phyloP scores from a whole-genome alignment of 2,797 vertebrate species.

The Octomys mimax region DNA sequence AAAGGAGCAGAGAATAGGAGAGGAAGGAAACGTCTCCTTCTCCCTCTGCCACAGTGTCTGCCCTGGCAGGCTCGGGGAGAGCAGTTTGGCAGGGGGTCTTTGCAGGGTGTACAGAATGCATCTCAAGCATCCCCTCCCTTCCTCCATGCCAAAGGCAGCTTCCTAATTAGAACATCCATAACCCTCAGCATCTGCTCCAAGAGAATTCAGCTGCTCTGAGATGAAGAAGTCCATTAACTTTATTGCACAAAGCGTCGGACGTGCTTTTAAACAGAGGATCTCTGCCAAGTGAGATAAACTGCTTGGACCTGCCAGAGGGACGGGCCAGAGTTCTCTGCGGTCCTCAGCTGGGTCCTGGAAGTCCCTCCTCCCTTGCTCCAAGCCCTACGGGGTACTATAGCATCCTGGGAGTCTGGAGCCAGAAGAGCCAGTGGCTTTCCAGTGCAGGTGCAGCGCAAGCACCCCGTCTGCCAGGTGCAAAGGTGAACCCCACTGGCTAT shows the following conservation, averaged over 20 bases:
- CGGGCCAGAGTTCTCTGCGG: neutral
- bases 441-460: slow-evolving; percentile 28
- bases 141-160: slow-evolving; percentile 91
- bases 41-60: neutral
- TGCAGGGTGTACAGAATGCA: slow-evolving; percentile 67
- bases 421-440: neutral
- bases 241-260: slow-evolving; percentile 87
- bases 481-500: neutral
- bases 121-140: slow-evolving; percentile 90
- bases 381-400: neutral
- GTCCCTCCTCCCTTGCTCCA: neutral
- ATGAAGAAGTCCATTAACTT: slow-evolving; percentile 90
- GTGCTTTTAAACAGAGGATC: slow-evolving; percentile 84
- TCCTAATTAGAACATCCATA: slow-evolving; percentile 97
- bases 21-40: neutral
- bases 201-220: slow-evolving; percentile 93
- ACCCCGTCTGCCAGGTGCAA: neutral
- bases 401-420: neutral
- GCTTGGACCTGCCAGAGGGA: slow-evolving; percentile 27
- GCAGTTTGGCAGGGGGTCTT: slow-evolving; percentile 72
- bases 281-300: slow-evolving; percentile 87
- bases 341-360: neutral
- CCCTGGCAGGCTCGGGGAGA: neutral
- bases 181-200: slow-evolving; percentile 95
- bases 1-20: neutral